A percentile compares a stretch with the other conserved stretches of the same genome.
Conservation (phyloP, 2,113 vertebrate species). For the Myotis lucifugus region DNA sequence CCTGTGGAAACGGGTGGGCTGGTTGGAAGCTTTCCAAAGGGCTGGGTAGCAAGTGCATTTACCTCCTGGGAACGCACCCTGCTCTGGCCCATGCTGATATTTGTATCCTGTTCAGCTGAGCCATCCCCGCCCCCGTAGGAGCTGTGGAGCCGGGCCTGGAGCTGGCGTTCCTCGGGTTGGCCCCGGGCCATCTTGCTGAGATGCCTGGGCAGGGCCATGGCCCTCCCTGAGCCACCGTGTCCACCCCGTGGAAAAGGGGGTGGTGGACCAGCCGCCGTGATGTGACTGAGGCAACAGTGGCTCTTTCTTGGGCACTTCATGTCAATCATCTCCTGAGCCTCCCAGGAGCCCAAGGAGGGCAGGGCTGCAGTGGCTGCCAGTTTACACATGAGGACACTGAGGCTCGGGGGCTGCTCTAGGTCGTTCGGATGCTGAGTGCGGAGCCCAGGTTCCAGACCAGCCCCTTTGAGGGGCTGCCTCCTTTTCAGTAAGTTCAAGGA, state of each 20-base stretch:
- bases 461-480: neutral
- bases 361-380: rapidly evolving
- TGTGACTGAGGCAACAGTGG: rapidly evolving
- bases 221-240: rapidly evolving
- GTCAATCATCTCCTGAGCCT: rapidly evolving
- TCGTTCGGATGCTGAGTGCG: neutral
- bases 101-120: neutral
- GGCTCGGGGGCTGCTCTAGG: neutral
- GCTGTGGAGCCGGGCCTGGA: too few relatives aligned
- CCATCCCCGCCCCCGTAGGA: rapidly evolving
- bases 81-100: rapidly evolving
- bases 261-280: neutral
- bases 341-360: rapidly evolving
- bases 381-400: neutral
- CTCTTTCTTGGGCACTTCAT: rapidly evolving
- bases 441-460: neutral
- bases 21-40: neutral
- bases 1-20: rapidly evolving
- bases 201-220: rapidly evolving
- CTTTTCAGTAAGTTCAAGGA: neutral
- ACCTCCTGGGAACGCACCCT: neutral
- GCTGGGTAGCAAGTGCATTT: neutral
- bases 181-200: neutral
- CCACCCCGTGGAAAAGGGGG: neutral
- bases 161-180: rapidly evolving